phyloP scores from a whole-genome alignment of 2,888 invertebrate genomes.

The Steinernema hermaphroditum region DNA sequence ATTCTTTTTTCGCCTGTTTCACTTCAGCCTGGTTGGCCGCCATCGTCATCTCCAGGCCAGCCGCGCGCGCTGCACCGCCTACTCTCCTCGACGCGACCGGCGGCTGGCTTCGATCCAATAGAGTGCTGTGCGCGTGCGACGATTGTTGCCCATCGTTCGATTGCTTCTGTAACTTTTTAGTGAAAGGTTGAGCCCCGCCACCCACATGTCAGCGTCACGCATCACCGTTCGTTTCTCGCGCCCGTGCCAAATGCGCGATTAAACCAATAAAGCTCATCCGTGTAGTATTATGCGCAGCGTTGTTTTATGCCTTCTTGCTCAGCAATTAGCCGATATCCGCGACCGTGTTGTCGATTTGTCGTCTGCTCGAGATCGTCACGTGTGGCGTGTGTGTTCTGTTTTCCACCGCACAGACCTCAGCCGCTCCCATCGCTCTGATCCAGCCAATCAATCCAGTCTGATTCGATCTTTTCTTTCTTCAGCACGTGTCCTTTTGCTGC shows the following conservation, averaged over 20 bases:
- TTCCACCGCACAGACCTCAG: slow-evolving; percentile 19
- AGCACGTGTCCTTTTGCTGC: slow-evolving; percentile 31
- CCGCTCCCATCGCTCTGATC: slow-evolving; percentile 22
- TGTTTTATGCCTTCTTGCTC: too few species aligned
- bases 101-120: slow-evolving; percentile 26
- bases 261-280: too few species aligned
- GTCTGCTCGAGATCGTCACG: slow-evolving; percentile 5
- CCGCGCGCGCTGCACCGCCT: slow-evolving; percentile 10
- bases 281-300: too few species aligned
- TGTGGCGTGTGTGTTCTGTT: slow-evolving; percentile 28
- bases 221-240: too few species aligned
- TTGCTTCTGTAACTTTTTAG: slow-evolving; percentile 12
- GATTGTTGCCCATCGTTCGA: slow-evolving; percentile 19
- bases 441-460: slow-evolving; percentile 23
- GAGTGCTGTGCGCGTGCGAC: slow-evolving; percentile 25
- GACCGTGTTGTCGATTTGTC: not conserved
- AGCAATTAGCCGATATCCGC: not conserved
- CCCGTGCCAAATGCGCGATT: too few species aligned
- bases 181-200: too few species aligned
- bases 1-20: not conserved
- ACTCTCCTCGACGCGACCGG: too few species aligned
- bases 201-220: too few species aligned
- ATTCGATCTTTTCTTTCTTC: slow-evolving; percentile 31
- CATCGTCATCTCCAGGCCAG: slow-evolving; percentile 12
- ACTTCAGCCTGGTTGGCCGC: not conserved